phyloP scores from a whole-genome alignment of 2,113 vertebrate species.

The Pterocles burchelli region DNA sequence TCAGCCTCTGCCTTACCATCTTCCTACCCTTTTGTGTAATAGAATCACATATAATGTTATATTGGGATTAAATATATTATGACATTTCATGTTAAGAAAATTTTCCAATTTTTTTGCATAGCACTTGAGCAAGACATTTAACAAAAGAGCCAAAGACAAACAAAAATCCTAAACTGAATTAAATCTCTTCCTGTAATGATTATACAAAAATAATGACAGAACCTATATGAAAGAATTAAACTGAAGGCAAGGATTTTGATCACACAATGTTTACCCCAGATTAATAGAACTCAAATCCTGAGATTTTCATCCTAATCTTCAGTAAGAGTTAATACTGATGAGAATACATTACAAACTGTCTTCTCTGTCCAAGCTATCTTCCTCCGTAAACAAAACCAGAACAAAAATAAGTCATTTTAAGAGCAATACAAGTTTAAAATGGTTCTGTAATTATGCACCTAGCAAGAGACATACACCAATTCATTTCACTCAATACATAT shows the following conservation, averaged over 20 bases:
- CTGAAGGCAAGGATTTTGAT: neutral
- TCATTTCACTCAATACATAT: neutral
- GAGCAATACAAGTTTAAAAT: neutral
- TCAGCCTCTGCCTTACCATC: neutral
- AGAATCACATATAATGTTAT: neutral
- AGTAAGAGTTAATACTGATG: neutral
- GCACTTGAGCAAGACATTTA: neutral
- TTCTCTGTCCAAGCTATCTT: neutral
- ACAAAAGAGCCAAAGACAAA: neutral
- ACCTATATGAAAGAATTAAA: neutral
- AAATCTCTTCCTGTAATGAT: neutral
- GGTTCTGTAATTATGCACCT: neutral
- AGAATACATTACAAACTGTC: neutral
- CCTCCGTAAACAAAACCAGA: neutral
- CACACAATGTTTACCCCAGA: neutral
- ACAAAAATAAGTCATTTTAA: neutral
- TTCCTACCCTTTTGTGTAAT: neutral
- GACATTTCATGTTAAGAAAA: neutral
- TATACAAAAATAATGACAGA: neutral
- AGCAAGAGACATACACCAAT: neutral
- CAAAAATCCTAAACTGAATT: neutral
- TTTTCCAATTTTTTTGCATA: neutral
- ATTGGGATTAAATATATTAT: neutral
- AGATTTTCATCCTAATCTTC: constrained; percentile 48
- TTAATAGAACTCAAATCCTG: constrained; percentile 38